Evolutionary conservation across 1,140 invertebrate species (phyloP).

Genomic region (Trachymyrmex cornetzi): DNA sequence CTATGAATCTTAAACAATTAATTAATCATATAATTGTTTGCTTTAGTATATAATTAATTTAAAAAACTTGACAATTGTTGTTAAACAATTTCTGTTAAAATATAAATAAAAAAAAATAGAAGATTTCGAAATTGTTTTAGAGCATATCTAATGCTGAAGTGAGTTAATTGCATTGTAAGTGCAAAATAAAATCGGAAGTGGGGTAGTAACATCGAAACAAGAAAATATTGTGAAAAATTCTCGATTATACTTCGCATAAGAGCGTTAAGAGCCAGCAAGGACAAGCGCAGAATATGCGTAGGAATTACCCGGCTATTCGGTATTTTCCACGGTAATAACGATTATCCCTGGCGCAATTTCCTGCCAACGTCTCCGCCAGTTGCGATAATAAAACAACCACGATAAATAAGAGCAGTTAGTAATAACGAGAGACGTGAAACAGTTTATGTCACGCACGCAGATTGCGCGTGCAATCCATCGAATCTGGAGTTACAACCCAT

Average conservation of each 20-base stretch:
- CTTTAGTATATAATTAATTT: not conserved
- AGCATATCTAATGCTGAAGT: not conserved
- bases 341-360: conserved; percentile 50
- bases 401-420: conserved; percentile 38
- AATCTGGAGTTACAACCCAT: conserved; percentile 1
- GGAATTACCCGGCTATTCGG: conserved; percentile 51
- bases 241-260: conserved; percentile 28
- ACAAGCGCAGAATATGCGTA: conserved; percentile 14
- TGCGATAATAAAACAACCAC: conserved; percentile 31
- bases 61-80: not conserved
- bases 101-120: not conserved
- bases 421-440: not conserved
- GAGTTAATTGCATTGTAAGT: not conserved
- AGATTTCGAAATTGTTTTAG: not conserved
- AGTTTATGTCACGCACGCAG: not conserved
- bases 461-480: not conserved
- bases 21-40: not conserved
- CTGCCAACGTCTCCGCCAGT: conserved; percentile 16
- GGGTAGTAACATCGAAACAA: conserved; percentile 5
- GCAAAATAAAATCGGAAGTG: conserved; percentile 31
- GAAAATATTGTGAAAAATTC: conserved; percentile 22
- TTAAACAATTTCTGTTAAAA: conserved; percentile 8
- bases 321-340: conserved; percentile 49
- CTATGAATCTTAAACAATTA: not conserved
- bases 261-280: conserved; percentile 4